Base-by-base conservation (phyloP, 1,140 invertebrate genomes). In the Centruroides vittatus region DNA sequence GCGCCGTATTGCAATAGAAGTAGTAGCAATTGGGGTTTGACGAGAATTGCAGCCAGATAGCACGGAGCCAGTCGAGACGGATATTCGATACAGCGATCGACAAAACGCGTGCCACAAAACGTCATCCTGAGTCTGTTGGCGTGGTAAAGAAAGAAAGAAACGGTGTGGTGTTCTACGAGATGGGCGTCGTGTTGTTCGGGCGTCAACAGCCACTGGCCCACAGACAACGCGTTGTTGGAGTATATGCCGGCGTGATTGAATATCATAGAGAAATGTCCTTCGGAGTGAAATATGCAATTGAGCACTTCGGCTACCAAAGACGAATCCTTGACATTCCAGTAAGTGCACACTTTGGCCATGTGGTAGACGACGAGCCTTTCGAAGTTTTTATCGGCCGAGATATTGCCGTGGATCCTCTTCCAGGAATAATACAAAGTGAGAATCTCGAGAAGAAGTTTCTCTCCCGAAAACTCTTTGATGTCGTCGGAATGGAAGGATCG, bases 261-360 rank as follows among this genome's bases (percentile, higher is more conserved):
- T 36, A 61, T 52, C 0, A 56, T 57, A 3, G 60, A 61, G 47
- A 61, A 61, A 35, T 61, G 55, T 9, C 56, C 60, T 57, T 61
- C 60, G 35, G 55, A 61, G 6, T 35, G 7, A 46, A 57, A 61
- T 47, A 61, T 50, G 8, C 57, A 49, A 13, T 23, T 51, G 36
- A 61, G 47, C 8, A 61, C 35, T 3, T 57, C 55, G 0, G 46
- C 35, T 4, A 61, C 60, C 10, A 53, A 6, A 6, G 10, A 10
- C 8, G 55, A 57, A 47, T 61, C 48, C 47, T 6, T 35, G 3
- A 61, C 53, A 55, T 56, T 57, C 23, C 57, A 61, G 47, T 57
- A 61, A 34, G 57, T 53, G 10, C 55, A 61, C 4, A 61, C 49
- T 34, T 61, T 61, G 0, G 60, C 60, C 50, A 58, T 47, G 34